Evolutionary conservation across 2,797 vertebrate genomes (phyloP), one percentile per base, ranked within the genome.

Genomic region (Dromococcyx pavoninus): DNA sequence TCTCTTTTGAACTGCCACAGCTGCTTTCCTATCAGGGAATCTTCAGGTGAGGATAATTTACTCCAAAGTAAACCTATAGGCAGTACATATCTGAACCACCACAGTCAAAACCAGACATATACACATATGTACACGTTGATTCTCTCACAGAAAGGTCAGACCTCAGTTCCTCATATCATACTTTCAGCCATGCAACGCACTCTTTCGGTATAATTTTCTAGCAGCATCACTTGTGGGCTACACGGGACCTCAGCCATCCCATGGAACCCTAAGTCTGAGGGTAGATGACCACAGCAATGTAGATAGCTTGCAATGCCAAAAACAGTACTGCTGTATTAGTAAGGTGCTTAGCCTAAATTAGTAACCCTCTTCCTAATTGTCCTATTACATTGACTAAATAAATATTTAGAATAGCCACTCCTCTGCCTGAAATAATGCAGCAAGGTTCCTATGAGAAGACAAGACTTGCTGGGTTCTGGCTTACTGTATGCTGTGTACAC

Each of bases 1-100:
- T 92, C 66, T 41, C 77, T 75, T 95, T 92, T 88, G 77, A 93
- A 70, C 70, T 66, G 80, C 72, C 50, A 61, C 60, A 64, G 53
- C 17, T 69, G 72, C 74, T 91, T 90, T 95, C 90, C 77, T 92
- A 43, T 17, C n/a, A 69, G 58, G 62, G n/a, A 72, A 91, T 35
- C 37, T 90, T 70, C 54, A 69, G 54, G 30, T 50, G 44, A 35
- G 69, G 28, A 83, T 86, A 86, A 90, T 90, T 91, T 91, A n/a
- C 69, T 89, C 86, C 50, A 57, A 77, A 88, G 35, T 27, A 86
- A 86, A 71, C 19, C 51, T 73, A 44, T 7, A 76, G 65, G 65
- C 44, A 73, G 13, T 39, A 33, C 0, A 7, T 18, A 19, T 17
- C 32, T 71, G 25, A 37, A 53, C 10, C 16, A 4, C 48, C 28